Conservation (phyloP, 2,888 invertebrate species). For the Fragum fragum region DNA sequence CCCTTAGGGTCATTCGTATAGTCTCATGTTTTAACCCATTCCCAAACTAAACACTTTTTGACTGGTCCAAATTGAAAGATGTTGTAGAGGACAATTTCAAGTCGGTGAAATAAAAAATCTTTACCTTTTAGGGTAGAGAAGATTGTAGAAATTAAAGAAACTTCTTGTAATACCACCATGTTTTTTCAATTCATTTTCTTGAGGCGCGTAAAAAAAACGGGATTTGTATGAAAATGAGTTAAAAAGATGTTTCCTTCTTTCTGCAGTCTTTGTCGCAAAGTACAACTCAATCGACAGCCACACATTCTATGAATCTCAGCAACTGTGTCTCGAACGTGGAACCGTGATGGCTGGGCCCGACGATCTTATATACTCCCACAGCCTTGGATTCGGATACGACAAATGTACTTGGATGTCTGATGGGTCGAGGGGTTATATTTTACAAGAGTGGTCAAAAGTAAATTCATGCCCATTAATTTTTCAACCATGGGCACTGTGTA, state of each 20-base stretch:
- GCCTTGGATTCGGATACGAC: not conserved
- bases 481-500: not conserved
- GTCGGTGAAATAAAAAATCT: too few species aligned
- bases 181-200: too few species aligned
- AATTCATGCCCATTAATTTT: not conserved
- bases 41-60: too few species aligned
- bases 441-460: not conserved
- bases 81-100: too few species aligned
- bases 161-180: too few species aligned
- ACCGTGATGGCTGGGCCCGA: not conserved
- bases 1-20: too few species aligned
- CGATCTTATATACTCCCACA: constrained; percentile 3
- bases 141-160: too few species aligned
- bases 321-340: not conserved
- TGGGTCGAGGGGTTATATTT: not conserved
- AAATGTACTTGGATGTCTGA: not conserved
- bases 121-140: too few species aligned
- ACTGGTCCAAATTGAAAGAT: too few species aligned
- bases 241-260: not conserved
- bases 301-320: not conserved
- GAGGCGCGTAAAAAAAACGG: too few species aligned
- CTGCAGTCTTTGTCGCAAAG: not conserved
- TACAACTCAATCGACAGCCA: not conserved
- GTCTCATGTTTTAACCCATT: too few species aligned
- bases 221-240: too few species aligned